These are phyloP conservation scores for Colostygia pectinataria DNA, from an alignment of 2,888 invertebrate genomes.

Conservation along the genomic window DNA sequence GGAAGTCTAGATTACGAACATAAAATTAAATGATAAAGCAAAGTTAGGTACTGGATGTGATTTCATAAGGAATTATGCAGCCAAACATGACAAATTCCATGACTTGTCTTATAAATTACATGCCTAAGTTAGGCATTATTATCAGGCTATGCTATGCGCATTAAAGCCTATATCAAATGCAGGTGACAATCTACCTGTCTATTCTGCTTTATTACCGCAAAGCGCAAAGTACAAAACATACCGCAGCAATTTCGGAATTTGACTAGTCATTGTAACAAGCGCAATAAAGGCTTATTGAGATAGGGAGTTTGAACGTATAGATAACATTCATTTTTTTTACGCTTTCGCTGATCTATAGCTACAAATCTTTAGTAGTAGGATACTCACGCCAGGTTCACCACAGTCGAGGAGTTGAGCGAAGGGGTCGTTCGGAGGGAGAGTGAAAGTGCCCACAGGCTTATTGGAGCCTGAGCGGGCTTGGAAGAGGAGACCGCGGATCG, in stretches of 20 bases:
- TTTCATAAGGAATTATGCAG: too few relatives aligned
- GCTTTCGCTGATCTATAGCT: too few relatives aligned
- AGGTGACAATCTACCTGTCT: neutral
- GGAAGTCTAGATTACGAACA: too few relatives aligned
- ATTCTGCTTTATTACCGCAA: neutral
- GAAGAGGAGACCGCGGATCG: conserved; percentile 85
- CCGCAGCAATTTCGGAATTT: too few relatives aligned
- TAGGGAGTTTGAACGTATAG: too few relatives aligned
- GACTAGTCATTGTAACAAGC: too few relatives aligned
- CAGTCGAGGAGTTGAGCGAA: conserved; percentile 82
- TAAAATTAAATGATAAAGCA: too few relatives aligned
- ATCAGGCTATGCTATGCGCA: too few relatives aligned
- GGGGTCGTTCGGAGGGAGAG: conserved; percentile 71
- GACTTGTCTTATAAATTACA: neutral
- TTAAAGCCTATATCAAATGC: neutral
- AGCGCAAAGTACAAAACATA: neutral
- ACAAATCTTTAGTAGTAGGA: neutral
- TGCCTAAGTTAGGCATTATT: neutral
- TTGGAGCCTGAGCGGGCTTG: conserved; percentile 85
- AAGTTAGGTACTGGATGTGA: too few relatives aligned
- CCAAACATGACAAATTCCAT: neutral
- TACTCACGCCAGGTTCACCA: conserved; percentile 77
- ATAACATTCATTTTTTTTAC: too few relatives aligned
- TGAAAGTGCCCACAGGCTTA: conserved; percentile 85
- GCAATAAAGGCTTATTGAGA: too few relatives aligned